These are phyloP conservation scores for Catharus fuscescens DNA, from an alignment of 2,113 vertebrate species.

Conservation along the genomic window DNA sequence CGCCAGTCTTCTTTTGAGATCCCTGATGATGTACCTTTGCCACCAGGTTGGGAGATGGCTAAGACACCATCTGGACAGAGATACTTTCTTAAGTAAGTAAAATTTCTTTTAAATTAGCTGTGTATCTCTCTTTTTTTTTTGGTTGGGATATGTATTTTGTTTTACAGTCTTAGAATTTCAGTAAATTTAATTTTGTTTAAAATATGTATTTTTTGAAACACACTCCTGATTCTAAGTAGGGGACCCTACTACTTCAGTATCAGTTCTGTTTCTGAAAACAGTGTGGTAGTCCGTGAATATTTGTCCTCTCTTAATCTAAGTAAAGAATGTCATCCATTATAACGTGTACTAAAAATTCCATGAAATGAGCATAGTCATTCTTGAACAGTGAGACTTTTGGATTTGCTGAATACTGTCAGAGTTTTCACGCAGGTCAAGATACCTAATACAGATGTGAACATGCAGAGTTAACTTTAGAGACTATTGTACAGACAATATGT, in stretches of 20 bases:
- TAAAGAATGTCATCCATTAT: not conserved
- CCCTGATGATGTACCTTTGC: constrained; percentile 92
- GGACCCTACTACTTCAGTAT: not conserved
- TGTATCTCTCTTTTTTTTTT: not conserved
- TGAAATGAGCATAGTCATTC: not conserved
- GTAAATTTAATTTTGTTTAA: not conserved
- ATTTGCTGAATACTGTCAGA: not conserved
- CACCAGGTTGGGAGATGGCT: constrained; percentile 98
- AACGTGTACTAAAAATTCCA: not conserved
- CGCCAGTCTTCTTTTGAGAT: constrained; percentile 99
- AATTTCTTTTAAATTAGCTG: not conserved
- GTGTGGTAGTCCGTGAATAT: not conserved
- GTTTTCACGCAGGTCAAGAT: not conserved
- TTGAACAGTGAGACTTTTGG: not conserved
- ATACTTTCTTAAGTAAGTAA: constrained; percentile 98
- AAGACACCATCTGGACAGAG: constrained; percentile 96
- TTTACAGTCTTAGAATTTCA: not conserved
- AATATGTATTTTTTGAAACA: not conserved
- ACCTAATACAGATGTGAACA: not conserved
- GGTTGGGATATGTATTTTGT: not conserved
- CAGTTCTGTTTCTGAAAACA: not conserved
- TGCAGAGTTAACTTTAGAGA: not conserved
- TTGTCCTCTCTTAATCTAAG: not conserved
- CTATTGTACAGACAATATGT: not conserved
- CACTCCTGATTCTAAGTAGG: not conserved